Evolutionary conservation across 1,140 invertebrate genomes (phyloP).

Genomic region (Galendromus occidentalis): DNA sequence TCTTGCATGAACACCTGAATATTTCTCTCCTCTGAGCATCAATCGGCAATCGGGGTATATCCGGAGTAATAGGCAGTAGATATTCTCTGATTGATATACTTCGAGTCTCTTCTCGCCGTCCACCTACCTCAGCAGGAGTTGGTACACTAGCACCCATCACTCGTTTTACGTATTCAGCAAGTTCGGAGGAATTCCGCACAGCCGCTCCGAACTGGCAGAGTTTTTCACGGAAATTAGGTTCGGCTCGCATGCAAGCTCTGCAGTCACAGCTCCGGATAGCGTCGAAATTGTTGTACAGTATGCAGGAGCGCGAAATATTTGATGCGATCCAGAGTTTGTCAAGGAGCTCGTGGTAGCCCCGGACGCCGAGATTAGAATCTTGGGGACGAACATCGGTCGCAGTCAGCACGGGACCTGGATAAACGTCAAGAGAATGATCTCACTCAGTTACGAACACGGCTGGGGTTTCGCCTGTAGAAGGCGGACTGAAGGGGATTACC

Average conservation of each 20-base stretch:
- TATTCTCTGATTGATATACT: background rate
- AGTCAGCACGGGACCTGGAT: background rate
- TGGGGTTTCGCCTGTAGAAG: too few species aligned
- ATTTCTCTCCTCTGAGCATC: too few species aligned
- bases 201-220: background rate
- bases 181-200: background rate
- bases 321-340: background rate
- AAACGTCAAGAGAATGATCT: too few species aligned
- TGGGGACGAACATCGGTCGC: background rate
- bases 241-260: background rate
- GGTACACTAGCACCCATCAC: background rate
- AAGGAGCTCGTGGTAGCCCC: background rate
- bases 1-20: background rate
- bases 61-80: background rate
- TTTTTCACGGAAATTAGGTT: background rate
- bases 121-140: background rate
- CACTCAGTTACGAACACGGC: too few species aligned
- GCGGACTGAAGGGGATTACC: background rate
- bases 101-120: too few species aligned
- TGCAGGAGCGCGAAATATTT: background rate
- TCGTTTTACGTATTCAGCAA: background rate
- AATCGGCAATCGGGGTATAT: background rate
- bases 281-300: constrained; percentile 9
- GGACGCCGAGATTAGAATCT: background rate
- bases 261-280: background rate